phyloP scores from a whole-genome alignment of 2,113 vertebrate species.

The Enhydra lutris region DNA sequence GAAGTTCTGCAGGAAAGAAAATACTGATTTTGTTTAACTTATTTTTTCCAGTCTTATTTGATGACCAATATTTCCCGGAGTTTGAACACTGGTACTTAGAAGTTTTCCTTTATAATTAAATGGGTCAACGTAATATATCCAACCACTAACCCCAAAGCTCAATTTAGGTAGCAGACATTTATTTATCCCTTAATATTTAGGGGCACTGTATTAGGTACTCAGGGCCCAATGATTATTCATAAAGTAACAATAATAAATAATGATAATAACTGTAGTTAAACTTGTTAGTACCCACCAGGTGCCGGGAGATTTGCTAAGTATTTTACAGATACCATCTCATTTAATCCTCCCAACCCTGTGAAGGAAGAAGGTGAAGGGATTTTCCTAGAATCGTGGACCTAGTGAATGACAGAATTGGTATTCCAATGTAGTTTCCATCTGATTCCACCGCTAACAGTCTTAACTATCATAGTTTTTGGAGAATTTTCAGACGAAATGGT shows the following conservation, averaged over 20 bases:
- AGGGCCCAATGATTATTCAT: neutral
- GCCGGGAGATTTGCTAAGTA: neutral
- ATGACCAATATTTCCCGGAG: neutral
- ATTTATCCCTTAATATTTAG: neutral
- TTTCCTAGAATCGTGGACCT: neutral
- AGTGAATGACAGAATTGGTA: neutral
- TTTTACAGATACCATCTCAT: neutral
- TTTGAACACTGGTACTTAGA: slow-evolving; percentile 7
- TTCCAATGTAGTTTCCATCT: neutral
- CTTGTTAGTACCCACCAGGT: neutral
- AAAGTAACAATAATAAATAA: neutral
- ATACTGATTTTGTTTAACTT: slow-evolving; percentile 28
- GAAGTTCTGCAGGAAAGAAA: slow-evolving; percentile 14
- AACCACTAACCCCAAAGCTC: neutral
- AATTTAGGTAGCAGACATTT: neutral
- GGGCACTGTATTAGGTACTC: neutral
- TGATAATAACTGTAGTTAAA: neutral
- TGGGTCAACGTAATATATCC: neutral
- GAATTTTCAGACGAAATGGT: neutral
- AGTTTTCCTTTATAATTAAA: slow-evolving; percentile 13
- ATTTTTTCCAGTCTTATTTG: slow-evolving; percentile 3
- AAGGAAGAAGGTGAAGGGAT: neutral
- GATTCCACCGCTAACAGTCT: neutral
- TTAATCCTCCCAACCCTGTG: neutral
- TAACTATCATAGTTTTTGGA: neutral